Evolutionary conservation across 1,140 invertebrate genomes (phyloP).

Genomic region (Meloidogyne hapla): DNA sequence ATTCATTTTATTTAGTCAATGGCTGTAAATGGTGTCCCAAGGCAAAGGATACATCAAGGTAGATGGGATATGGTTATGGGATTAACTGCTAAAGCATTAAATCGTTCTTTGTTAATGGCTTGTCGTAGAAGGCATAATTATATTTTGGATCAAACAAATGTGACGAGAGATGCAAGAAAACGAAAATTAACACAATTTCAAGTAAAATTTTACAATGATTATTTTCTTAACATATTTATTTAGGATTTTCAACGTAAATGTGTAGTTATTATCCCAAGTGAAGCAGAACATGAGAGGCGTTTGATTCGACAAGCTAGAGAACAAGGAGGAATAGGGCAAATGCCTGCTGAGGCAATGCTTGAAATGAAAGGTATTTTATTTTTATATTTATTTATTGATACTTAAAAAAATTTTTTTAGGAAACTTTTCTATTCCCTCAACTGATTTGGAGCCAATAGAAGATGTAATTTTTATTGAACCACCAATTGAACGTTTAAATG

Average conservation of each 20-base stretch:
- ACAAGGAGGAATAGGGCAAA: slow-evolving; percentile 38
- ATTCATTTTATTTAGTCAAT: slow-evolving; percentile 22
- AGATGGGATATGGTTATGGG: slow-evolving; percentile 63
- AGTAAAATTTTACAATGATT: background rate
- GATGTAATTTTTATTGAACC: slow-evolving; percentile 58
- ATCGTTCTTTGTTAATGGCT: slow-evolving; percentile 48
- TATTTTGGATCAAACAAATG: slow-evolving; percentile 62
- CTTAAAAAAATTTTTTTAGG: slow-evolving; percentile 44
- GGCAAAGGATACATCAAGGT: slow-evolving; percentile 52
- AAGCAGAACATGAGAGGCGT: slow-evolving; percentile 45
- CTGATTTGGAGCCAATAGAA: slow-evolving; percentile 55
- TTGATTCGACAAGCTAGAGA: slow-evolving; percentile 43
- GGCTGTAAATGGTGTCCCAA: slow-evolving; percentile 56
- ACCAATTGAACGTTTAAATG: slow-evolving; percentile 43
- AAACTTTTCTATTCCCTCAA: slow-evolving; percentile 50
- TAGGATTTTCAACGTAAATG: slow-evolving; percentile 58
- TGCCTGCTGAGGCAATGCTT: slow-evolving; percentile 57
- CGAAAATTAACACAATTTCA: slow-evolving; percentile 43
- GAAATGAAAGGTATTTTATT: slow-evolving; percentile 53
- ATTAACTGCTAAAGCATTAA: slow-evolving; percentile 57
- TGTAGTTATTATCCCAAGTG: slow-evolving; percentile 58
- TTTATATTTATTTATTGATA: background rate
- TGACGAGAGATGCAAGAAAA: slow-evolving; percentile 48
- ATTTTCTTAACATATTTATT: slow-evolving; percentile 28
- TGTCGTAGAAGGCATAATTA: slow-evolving; percentile 62